These are phyloP conservation scores for Hyaena hyaena DNA, from an alignment of 2,113 vertebrate species.

Conservation along the genomic window DNA sequence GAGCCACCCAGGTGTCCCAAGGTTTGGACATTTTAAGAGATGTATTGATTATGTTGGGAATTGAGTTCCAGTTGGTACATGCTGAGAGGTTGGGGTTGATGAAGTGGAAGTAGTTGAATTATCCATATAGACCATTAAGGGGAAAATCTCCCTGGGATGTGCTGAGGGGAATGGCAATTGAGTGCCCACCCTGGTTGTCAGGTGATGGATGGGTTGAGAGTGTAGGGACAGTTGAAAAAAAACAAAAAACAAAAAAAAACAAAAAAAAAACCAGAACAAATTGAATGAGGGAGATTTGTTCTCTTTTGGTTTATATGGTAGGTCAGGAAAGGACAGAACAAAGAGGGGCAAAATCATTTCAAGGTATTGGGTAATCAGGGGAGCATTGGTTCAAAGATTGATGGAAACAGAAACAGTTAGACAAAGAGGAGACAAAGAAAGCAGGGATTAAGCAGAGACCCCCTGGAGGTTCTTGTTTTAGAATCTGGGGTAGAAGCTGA, in stretches of 20 bases:
- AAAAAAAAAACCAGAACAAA: background rate
- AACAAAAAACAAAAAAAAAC: background rate
- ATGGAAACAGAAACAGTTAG: background rate
- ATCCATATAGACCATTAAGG: background rate
- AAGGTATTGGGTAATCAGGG: background rate
- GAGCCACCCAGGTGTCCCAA: no score
- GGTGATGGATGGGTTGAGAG: background rate
- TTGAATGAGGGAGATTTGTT: background rate
- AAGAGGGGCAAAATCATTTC: background rate
- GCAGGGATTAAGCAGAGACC: background rate
- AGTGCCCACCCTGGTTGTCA: background rate
- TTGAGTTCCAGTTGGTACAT: background rate
- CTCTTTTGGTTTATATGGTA: background rate
- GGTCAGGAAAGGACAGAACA: background rate
- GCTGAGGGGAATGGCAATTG: background rate
- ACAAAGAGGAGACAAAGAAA: background rate
- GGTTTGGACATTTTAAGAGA: background rate
- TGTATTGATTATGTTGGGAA: background rate
- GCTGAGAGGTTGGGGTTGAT: background rate
- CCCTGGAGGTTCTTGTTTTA: background rate
- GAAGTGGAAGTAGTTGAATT: background rate
- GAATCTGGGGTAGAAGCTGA: background rate
- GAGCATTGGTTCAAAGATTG: background rate
- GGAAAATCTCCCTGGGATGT: background rate
- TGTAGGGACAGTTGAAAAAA: background rate